A percentile compares a stretch with the other conserved stretches of the same genome.
Evolutionary conservation across 2,888 invertebrate genomes (phyloP).

Genomic region (Amiota communis): DNA sequence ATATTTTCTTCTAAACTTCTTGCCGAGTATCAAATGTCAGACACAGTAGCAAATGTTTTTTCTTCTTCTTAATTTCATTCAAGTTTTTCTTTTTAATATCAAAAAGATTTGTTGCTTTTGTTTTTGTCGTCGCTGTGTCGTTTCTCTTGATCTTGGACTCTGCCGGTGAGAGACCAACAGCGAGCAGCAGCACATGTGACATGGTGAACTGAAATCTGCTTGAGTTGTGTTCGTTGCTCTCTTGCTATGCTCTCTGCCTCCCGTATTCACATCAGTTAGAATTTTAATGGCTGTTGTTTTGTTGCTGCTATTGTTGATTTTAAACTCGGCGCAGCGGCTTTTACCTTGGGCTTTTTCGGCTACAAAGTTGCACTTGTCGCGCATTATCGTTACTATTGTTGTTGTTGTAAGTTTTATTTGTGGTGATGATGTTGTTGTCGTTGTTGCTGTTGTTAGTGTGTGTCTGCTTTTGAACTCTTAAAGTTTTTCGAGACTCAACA

Average conservation of each 20-base stretch:
- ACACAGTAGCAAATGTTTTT: not conserved
- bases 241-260: slow-evolving; percentile 28
- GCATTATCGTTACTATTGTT: slow-evolving; percentile 12
- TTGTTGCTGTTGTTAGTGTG: slow-evolving; percentile 49
- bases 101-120: not conserved
- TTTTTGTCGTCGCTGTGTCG: not conserved
- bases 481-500: slow-evolving; percentile 41
- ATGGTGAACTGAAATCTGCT: not conserved
- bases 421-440: slow-evolving; percentile 30
- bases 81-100: not conserved
- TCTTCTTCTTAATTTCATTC: not conserved
- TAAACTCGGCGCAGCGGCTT: slow-evolving; percentile 48
- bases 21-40: too few species aligned
- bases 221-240: slow-evolving; percentile 18
- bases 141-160: slow-evolving; percentile 31
- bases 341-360: slow-evolving; percentile 55
- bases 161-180: slow-evolving; percentile 6
- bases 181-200: slow-evolving; percentile 17
- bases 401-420: slow-evolving; percentile 7
- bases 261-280: not conserved
- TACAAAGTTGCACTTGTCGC: slow-evolving; percentile 56
- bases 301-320: slow-evolving; percentile 55
- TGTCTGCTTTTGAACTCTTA: slow-evolving; percentile 47
- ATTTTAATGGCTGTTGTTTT: slow-evolving; percentile 31
- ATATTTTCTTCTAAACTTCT: too few species aligned